Conservation (phyloP, 2,888 invertebrate genomes). For the Mycogona germanica region DNA sequence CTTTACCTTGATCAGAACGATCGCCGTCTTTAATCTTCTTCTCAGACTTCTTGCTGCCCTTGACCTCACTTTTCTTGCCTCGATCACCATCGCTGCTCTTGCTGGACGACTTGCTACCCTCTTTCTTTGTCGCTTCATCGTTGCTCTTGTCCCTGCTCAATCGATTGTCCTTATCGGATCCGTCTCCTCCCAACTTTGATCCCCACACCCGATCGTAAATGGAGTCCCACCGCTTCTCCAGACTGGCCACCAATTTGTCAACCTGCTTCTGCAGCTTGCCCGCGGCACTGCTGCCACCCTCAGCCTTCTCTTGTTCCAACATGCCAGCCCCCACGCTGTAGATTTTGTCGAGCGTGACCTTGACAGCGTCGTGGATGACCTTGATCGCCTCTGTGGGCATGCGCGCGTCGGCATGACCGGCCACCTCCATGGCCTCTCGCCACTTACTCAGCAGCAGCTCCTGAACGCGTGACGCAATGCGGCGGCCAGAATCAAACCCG, state of each 20-base stretch:
- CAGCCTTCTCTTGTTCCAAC: neutral
- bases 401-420: neutral
- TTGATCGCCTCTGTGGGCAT: conserved; percentile 5
- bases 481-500: conserved; percentile 3
- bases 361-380: neutral
- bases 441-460: conserved; percentile 2
- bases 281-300: neutral
- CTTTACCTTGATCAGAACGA: too few species aligned
- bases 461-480: conserved; percentile 2
- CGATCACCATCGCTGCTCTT: neutral
- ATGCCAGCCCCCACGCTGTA: conserved; percentile 6
- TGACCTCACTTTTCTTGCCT: neutral
- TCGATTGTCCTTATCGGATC: neutral
- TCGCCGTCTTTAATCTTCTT: neutral
- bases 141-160: neutral
- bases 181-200: neutral
- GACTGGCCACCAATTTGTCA: neutral
- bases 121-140: neutral
- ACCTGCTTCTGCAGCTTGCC: conserved; percentile 9
- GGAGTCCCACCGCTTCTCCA: conserved; percentile 8
- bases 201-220: conserved; percentile 9
- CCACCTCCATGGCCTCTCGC: conserved; percentile 1
- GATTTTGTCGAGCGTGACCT: conserved; percentile 2
- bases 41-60: neutral
- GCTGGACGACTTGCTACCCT: neutral